A percentile compares a stretch with the other conserved stretches of the same genome.
Evolutionary conservation across 2,888 invertebrate species (phyloP).

Genomic region (Macrophya alboannulata): DNA sequence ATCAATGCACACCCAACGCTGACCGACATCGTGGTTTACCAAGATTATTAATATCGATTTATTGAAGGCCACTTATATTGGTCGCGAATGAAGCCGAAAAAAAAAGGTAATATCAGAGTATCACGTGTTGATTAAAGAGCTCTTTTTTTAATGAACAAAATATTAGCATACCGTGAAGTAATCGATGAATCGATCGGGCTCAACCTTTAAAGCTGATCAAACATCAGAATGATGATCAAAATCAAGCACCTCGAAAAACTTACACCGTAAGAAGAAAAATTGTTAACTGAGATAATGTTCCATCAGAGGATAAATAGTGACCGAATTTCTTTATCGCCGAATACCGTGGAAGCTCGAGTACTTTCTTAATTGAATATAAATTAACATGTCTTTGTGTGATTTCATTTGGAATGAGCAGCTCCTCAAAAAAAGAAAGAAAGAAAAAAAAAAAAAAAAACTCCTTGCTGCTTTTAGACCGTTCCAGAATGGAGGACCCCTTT

Average conservation of each 20-base stretch:
- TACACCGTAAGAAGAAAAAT: not conserved
- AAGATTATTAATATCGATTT: not conserved
- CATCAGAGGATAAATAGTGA: no score
- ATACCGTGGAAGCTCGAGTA: not conserved
- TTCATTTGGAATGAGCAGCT: constrained; percentile 12
- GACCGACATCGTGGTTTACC: not conserved
- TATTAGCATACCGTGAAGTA: no score
- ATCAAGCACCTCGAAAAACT: not conserved
- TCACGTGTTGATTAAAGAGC: no score
- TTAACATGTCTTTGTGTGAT: not conserved
- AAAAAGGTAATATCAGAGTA: no score
- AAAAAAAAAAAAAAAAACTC: not conserved
- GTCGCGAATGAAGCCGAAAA: not conserved
- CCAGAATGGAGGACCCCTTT: not conserved
- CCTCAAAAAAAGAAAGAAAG: not conserved
- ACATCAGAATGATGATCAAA: not conserved
- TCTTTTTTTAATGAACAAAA: no score
- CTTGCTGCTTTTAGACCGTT: not conserved
- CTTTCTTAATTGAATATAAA: not conserved
- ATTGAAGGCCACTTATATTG: not conserved
- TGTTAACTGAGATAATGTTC: not conserved
- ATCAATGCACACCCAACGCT: not conserved
- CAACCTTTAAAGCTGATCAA: not conserved
- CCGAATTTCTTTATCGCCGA: not conserved
- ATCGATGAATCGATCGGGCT: not conserved